Base-by-base conservation (phyloP, 2,888 invertebrate genomes). In the Actias luna region DNA sequence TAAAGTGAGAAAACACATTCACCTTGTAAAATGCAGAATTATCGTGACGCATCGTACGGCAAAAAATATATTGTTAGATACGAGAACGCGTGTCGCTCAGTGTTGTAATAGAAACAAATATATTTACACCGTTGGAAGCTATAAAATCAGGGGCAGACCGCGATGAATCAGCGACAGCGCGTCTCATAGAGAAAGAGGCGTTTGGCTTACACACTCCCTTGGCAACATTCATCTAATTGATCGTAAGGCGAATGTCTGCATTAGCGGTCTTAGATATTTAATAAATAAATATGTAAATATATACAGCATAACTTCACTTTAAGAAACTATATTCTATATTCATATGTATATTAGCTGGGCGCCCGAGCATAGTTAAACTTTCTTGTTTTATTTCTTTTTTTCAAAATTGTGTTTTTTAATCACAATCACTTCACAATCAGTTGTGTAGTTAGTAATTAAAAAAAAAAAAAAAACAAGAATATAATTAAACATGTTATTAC, bases 61-160 rank as follows among this genome's bases (percentile, higher is more conserved):
- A 29, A 35, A 33, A 46, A 25, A 55, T 18, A 42, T 18, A n/a
- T 29, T 22, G 33, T 42, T 29, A 14, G 16, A 58, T 18, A 59
- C 29, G 64, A 65, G 61, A 64, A 60, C 63, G 46, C 59, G 58
- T 60, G 65, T 59, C 67, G 67, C 66, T 67, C 67, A 63, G 63
- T 67, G 22, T 59, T 57, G 60, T 60, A 60, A 33, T 59, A 60
- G 60, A 63, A 60, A 57, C 60, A 63, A 60, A 57, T 63, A 60
- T 63, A 57, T 60, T 60, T 57, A 60, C 39, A 60, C 18, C 61
- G 42, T 58, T 58, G 60, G 27, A 61, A 29, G 57, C 57, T 42
- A 58, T 62, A 58, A 62, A 62, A 62, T 39, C 58, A 62, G 61
- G 61, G 61, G 61, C 61, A 62, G 57, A 58, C 61, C 61, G 61